phyloP scores from a whole-genome alignment of 2,888 invertebrate genomes.

The Callyntrura sp. region DNA sequence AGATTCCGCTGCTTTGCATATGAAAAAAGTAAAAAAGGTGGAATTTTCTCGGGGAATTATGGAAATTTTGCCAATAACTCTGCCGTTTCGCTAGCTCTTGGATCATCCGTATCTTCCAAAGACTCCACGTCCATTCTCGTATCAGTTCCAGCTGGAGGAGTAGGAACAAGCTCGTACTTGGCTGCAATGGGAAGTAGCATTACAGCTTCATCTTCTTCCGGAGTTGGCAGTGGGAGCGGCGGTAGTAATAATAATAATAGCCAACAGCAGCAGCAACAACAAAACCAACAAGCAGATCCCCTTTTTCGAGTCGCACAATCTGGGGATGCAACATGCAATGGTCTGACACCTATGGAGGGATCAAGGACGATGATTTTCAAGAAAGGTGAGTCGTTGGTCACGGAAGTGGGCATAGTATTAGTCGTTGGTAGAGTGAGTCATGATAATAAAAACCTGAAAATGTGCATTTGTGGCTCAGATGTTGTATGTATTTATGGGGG shows the following conservation, averaged over 20 bases:
- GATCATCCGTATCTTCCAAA: slow-evolving; percentile 85
- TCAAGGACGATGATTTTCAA: slow-evolving; percentile 93
- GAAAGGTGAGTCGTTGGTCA: slow-evolving; percentile 89
- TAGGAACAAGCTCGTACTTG: slow-evolving; percentile 84
- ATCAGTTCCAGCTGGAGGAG: slow-evolving; percentile 82
- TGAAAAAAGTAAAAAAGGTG: slow-evolving; percentile 88
- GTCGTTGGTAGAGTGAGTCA: not conserved
- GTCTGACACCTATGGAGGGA: slow-evolving; percentile 93
- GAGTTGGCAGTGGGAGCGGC: slow-evolving; percentile 79
- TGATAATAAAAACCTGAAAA: slow-evolving; percentile 79
- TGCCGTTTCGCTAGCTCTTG: slow-evolving; percentile 80
- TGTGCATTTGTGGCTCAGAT: slow-evolving; percentile 37
- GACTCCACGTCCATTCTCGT: slow-evolving; percentile 84
- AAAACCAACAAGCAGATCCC: slow-evolving; percentile 58
- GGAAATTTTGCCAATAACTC: slow-evolving; percentile 76
- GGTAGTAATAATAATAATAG: slow-evolving; percentile 84
- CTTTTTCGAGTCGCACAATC: slow-evolving; percentile 92
- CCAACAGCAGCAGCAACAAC: slow-evolving; percentile 60
- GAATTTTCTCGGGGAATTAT: slow-evolving; percentile 68
- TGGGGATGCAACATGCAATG: slow-evolving; percentile 96
- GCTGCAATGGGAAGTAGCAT: too few relatives aligned
- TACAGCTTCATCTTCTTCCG: slow-evolving; percentile 46
- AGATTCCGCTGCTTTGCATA: slow-evolving; percentile 98
- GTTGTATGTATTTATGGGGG: not conserved
- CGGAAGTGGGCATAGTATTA: too few relatives aligned